Evolutionary conservation across 2,888 invertebrate species (phyloP).

Genomic region (Eristalis intricaria): DNA sequence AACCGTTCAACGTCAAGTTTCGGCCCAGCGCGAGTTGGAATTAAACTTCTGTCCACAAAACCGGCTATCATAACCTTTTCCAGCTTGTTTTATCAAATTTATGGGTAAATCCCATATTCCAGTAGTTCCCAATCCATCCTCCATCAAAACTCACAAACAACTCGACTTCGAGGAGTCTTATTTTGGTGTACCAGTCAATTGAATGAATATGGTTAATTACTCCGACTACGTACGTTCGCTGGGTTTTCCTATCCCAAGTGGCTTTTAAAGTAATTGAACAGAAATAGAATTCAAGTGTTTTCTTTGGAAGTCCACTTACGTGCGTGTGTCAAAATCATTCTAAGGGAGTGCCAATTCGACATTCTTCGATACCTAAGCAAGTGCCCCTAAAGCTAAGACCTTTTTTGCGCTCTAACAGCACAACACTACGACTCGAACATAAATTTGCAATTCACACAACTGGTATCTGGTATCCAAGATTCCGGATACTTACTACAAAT

Average conservation of each 20-base stretch:
- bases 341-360: constrained; percentile 41
- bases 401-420: constrained; percentile 19
- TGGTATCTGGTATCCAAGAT: constrained; percentile 33
- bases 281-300: background rate
- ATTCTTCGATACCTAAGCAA: constrained; percentile 4
- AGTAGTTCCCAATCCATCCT: background rate
- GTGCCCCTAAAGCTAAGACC: background rate
- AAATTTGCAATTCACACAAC: constrained; percentile 48
- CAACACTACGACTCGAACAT: constrained; percentile 26
- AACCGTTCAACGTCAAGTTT: too few relatives aligned
- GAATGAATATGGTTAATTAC: background rate
- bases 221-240: background rate
- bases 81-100: too few relatives aligned
- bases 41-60: too few relatives aligned
- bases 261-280: background rate
- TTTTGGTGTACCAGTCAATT: background rate
- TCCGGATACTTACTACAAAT: constrained; percentile 67
- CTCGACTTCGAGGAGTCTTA: background rate
- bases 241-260: background rate
- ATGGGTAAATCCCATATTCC: too few relatives aligned
- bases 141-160: background rate
- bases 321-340: background rate
- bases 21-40: too few relatives aligned
- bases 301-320: background rate
- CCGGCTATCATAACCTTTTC: too few relatives aligned